Percentiles rank a stretch among this genome's conserved stretches.
These are phyloP conservation scores for Lysiphlebus fabarum DNA, from an alignment of 1,140 invertebrate genomes.

Conservation along the genomic window DNA sequence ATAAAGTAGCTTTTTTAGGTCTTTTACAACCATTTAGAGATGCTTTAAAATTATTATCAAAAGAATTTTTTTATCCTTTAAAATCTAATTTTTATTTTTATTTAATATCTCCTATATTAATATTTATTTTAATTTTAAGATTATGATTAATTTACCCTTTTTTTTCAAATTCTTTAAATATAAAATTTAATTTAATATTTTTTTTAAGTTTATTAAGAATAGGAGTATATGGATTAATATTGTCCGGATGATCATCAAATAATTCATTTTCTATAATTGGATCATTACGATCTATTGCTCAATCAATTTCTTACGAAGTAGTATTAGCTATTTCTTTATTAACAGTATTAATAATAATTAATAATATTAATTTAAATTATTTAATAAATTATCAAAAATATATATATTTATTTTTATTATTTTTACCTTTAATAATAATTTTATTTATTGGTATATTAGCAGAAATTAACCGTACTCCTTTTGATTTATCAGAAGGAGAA, in stretches of 20 bases:
- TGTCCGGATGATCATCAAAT: conserved; percentile 62
- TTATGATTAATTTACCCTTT: conserved; percentile 54
- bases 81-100: conserved; percentile 51
- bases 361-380: conserved; percentile 36
- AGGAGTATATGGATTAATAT: conserved; percentile 59
- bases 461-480: conserved; percentile 71
- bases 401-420: conserved; percentile 42
- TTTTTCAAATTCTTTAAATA: conserved; percentile 54
- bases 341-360: conserved; percentile 30
- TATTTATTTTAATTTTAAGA: conserved; percentile 58
- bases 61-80: conserved; percentile 58
- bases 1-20: conserved; percentile 63
- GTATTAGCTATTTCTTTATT: conserved; percentile 56
- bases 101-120: conserved; percentile 60
- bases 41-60: conserved; percentile 66
- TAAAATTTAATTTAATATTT: conserved; percentile 56
- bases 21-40: conserved; percentile 65
- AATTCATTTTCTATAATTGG: conserved; percentile 66
- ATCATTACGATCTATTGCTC: conserved; percentile 59
- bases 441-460: conserved; percentile 62
- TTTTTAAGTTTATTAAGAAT: conserved; percentile 58
- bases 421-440: conserved; percentile 55
- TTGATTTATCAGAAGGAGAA: conserved; percentile 76
- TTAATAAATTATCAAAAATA: conserved; percentile 47
- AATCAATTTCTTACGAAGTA: conserved; percentile 69